Conservation (phyloP, 2,888 invertebrate species). For the Eristalis tenax region DNA sequence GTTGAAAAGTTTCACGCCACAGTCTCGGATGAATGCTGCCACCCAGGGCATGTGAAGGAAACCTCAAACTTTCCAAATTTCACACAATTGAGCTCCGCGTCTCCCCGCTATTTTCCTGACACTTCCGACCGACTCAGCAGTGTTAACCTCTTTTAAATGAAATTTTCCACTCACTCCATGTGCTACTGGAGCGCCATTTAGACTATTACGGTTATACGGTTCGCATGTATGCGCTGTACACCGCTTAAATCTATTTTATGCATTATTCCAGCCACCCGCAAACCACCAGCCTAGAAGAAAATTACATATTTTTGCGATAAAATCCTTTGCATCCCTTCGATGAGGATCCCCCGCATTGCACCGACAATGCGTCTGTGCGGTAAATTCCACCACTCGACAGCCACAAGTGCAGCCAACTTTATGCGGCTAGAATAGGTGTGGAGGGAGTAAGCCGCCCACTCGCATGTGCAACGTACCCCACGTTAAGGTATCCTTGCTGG, state of each 20-base stretch:
- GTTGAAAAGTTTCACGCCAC: neutral
- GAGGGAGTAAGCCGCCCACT: neutral
- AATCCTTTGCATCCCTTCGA: slow-evolving; percentile 22
- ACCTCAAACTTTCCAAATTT: neutral
- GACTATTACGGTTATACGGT: slow-evolving; percentile 10
- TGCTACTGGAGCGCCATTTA: neutral
- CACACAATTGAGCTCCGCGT: neutral
- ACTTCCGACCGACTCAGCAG: slow-evolving; percentile 4
- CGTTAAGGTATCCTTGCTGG: slow-evolving; percentile 7
- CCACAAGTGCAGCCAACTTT: slow-evolving; percentile 16
- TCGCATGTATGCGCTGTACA: neutral
- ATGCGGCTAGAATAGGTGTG: slow-evolving; percentile 4
- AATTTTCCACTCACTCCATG: neutral
- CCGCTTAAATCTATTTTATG: slow-evolving; percentile 14
- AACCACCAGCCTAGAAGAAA: neutral
- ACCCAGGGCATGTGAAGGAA: neutral
- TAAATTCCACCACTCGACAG: slow-evolving; percentile 25
- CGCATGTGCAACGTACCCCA: neutral
- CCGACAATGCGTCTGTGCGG: slow-evolving; percentile 4
- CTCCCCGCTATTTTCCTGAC: neutral
- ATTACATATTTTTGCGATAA: slow-evolving; percentile 24
- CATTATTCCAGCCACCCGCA: slow-evolving; percentile 11
- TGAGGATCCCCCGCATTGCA: slow-evolving; percentile 9
- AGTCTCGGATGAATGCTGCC: neutral
- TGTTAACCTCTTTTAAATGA: slow-evolving; percentile 2